Base-by-base conservation (phyloP, 2,888 invertebrate species). In the Psylliodes chrysocephalus region DNA sequence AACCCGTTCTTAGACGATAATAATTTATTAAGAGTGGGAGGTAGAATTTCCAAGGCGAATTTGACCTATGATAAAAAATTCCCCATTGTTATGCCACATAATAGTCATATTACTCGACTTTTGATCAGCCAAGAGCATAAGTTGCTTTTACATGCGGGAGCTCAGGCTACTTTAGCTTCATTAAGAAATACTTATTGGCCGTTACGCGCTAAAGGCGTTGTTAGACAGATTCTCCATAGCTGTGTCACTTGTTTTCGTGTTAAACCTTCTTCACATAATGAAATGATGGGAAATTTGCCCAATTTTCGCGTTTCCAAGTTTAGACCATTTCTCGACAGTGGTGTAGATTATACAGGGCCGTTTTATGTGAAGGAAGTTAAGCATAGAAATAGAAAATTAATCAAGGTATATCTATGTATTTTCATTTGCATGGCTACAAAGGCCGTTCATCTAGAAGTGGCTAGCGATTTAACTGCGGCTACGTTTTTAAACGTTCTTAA, bases 351-450 rank as follows among this genome's bases (percentile, higher is more conserved):
- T 3, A 30, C 49, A 1, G 49, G 28, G 7, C 30, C 49, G 2
- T 49, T 49, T 49, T 30, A n/a, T 15, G 46, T 47, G 2, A 47
- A 47, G 22, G 46, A 47, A 22, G 22, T 47, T 47, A 47, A 47
- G 8, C 25, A 47, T 22, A 47, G 46, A 15, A 47, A 47, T 47
- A 28, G 4, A 15, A 30, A 14, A 18, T 3, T 49, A 15, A 49
- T 49, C 2, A 49, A 49, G 15, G 28, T 8, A 33, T 33, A 33
- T 33, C 6, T 33, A 8, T 49, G 46, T 14, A 46, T 60, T 35
- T 60, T 60, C 46, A 19, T 54, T 1, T 54, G 54, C 18, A 40
- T 54, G 38, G 12, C 22, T 1, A 42, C 54, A n/a, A 19, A 22
- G n/a, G 54, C 54, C 1, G 14, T 54, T 6, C 40, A 54, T 28